Evolutionary conservation across 2,888 invertebrate genomes (phyloP), one percentile per base, ranked within the genome.

Genomic region (Apeira syringaria): DNA sequence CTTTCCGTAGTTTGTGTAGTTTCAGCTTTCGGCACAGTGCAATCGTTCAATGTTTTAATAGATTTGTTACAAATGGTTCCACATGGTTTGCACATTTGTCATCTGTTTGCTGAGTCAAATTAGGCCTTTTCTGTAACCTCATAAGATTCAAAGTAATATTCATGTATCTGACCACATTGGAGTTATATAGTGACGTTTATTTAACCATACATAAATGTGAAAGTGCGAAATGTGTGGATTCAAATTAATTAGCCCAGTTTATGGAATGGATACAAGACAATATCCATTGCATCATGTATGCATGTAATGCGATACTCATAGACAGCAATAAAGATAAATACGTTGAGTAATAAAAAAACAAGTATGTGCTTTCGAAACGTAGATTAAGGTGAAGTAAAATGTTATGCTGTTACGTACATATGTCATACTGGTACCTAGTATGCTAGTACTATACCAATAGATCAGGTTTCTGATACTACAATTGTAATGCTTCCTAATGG

Each of bases 331-430:
- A 50, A 45, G 47, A 43, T 50, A 44, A n/a, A 38, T 53, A 45
- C 28, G 38, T 51, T 50, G 43, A 28, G 43, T 46, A 53, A 56
- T 32, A 36, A 48, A 36, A n/a, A 30, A 47, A 46, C 38, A 44
- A 48, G 46, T 47, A 47, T 44, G 30, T 35, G 45, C 48, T 59
- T 59, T 59, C 53, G 45, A 48, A 51, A 59, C 39, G 9, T 37
- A 39, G 34, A 40, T 27, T 34, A 24, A 13, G 29, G 29, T 36
- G 20, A 29, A 47, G 34, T 43, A 29, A 36, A 32, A 43, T 37
- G 20, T 30, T 24, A 38, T 31, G 15, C 7, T 15, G 22, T 36
- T 30, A 29, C 24, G 12, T 28, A 29, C n/a, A n/a, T n/a, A n/a
- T n/a, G n/a, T n/a, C n/a, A n/a, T n/a, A n/a, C n/a, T n/a, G n/a